Evolutionary conservation across 2,113 vertebrate genomes (phyloP), one percentile per base, ranked within the genome.

Genomic region (Lamprotornis superbus): DNA sequence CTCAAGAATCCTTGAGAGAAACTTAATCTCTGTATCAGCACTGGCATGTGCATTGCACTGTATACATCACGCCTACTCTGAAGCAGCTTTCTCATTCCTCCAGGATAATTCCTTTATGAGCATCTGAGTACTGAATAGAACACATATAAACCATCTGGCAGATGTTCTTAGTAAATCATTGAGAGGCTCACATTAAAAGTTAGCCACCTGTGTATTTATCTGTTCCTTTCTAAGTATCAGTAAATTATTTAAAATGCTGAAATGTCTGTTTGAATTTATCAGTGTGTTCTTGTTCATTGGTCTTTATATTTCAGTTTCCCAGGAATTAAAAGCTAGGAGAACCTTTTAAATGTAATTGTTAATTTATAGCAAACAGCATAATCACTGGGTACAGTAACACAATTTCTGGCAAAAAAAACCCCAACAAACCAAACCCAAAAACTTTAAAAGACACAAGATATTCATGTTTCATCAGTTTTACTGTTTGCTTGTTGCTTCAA

Each of bases 141-240:
- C 49, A 88, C 19, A 2, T 73, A 84, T 61, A 88, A 92, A 91
- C 11, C 22, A 76, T 74, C 53, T 24, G 86, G 95, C 96, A 97
- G 96, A 96, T 96, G 98, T 94, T 94, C 80, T 69, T 67, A 95
- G 91, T 97, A 97, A 98, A 97, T 97, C 97, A 96, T 23, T 91
- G 93, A 75, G 81, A 91, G 33, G 39, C 47, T 95, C 9, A 4
- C 93, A 96, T 93, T 89, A 94, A 96, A 94, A 83, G 31, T 59
- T 73, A 95, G 88, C 83, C 97, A 97, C 96, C 68, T 92, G 95
- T 9, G 7, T 89, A 90, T 94, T 97, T 95, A 87, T 91, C 89
- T 88, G 59, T 74, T 96, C 90, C 69, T 94, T 96, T 87, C 46
- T 35, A 86, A 82, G 74, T 52, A 95, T 74, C 84, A 91, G 83